Evolutionary conservation across 2,888 invertebrate species (phyloP).

Genomic region (Calephelis perditalis): DNA sequence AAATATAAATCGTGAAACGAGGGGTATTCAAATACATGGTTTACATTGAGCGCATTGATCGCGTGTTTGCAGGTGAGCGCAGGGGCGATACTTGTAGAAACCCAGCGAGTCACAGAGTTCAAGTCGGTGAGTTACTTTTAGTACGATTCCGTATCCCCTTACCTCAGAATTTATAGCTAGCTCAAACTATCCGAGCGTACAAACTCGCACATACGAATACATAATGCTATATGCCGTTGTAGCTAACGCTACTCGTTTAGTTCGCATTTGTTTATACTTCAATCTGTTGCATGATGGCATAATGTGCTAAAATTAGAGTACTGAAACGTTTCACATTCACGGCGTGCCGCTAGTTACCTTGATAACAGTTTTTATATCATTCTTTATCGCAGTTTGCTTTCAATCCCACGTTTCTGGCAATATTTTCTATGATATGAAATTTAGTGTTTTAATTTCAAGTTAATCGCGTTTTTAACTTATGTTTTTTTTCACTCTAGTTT

Average conservation of each 20-base stretch:
- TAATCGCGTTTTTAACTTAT: too few relatives aligned
- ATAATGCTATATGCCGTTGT: constrained; percentile 15
- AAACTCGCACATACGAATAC: constrained; percentile 9
- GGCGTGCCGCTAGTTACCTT: constrained; percentile 55
- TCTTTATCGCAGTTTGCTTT: constrained; percentile 27
- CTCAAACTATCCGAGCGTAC: constrained; percentile 8
- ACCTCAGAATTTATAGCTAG: constrained; percentile 15
- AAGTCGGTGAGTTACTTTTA: constrained; percentile 64
- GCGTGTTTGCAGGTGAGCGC: constrained; percentile 74
- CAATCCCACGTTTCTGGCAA: not conserved
- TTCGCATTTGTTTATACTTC: constrained; percentile 38
- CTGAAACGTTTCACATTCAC: constrained; percentile 43
- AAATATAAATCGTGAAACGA: constrained; percentile 25
- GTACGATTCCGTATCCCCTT: constrained; percentile 31
- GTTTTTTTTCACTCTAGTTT: too few relatives aligned
- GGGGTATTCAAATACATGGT: constrained; percentile 49
- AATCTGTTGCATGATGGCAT: constrained; percentile 55
- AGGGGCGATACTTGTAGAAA: constrained; percentile 71
- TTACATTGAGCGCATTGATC: constrained; percentile 66
- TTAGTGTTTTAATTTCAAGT: too few relatives aligned
- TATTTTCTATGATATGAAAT: not conserved
- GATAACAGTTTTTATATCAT: constrained; percentile 46
- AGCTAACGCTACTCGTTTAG: constrained; percentile 24
- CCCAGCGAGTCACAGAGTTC: constrained; percentile 67
- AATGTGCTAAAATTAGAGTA: constrained; percentile 54